Base-by-base conservation (phyloP, 2,113 vertebrate genomes). In the Camelus dromedarius region DNA sequence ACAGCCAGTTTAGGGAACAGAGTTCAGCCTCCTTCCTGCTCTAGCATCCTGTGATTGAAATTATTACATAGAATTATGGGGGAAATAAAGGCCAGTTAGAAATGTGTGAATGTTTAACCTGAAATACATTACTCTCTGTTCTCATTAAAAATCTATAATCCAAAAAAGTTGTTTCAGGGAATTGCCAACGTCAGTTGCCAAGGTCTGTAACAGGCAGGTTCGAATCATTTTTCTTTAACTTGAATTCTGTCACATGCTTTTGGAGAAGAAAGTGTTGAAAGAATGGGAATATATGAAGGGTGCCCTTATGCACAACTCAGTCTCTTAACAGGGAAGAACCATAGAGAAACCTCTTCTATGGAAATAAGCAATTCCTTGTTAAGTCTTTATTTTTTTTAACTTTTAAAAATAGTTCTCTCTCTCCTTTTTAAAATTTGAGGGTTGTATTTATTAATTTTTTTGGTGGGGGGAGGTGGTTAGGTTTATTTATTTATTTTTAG, bases 61-160 rank as follows among this genome's bases (percentile, higher is more conserved):
- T 81, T 67, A 60, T 69, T 69, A 38, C 9, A 2, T 54, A 73
- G 28, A 64, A 72, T 48, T 83, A 10, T 58, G 28, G 13, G 58
- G 15, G 15, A 84, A 80, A 66, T 58, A 96, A 93, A 94, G 83
- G 15, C 42, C 26, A 46, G 5, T 75, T 67, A 94, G 58, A 76
- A 50, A 67, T 72, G 10, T 80, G 62, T 94, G 38, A 72, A 11
- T 66, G 50, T 66, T 69, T 69, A 91, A 52, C 69, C 32, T 79
- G 67, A 80, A 42, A 26, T 77, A 13, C 88, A 64, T 76, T 84
- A 52, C 67, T 56, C 32, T 81, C 92, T 95, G 18, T 91, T 95
- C 58, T 77, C 54, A 89, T 56, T 28, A 81, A 82, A 54, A 80
- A 75, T 77, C 8, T 48, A 6, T 50, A 69, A n/a, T 64, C 30